Conservation (phyloP, 1,140 invertebrate species). For the Bombus pyrosoma region DNA sequence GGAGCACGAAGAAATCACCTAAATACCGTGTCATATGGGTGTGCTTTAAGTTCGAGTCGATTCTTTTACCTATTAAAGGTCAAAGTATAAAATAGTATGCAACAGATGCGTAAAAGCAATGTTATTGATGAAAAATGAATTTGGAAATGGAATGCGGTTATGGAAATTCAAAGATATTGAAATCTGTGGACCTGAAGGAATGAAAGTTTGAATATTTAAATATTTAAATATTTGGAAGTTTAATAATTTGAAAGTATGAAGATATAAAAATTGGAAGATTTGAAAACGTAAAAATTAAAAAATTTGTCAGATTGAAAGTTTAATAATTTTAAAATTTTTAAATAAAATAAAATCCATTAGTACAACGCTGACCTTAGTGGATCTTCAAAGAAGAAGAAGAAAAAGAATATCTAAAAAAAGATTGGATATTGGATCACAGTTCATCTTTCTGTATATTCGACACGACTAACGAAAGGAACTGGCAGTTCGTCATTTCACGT, state of each 20-base stretch:
- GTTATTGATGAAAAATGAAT: no score
- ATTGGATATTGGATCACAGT: no score
- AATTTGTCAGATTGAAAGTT: no score
- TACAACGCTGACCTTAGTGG: no score
- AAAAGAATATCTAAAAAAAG: no score
- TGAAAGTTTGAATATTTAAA: not conserved
- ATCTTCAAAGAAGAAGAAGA: no score
- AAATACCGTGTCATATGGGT: not conserved
- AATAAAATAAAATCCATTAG: no score
- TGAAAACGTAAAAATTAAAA: not conserved
- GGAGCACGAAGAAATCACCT: not conserved
- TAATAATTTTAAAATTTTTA: no score
- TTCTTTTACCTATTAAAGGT: not conserved
- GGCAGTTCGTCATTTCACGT: conserved; percentile 18
- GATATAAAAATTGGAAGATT: not conserved
- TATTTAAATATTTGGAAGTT: not conserved
- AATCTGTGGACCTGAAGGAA: no score
- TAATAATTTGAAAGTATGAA: not conserved
- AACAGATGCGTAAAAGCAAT: no score
- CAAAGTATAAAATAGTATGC: not conserved
- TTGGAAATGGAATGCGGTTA: not conserved
- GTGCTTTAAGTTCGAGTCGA: not conserved
- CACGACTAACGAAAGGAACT: not conserved
- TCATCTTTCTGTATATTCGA: no score
- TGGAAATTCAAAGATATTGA: not conserved